Evolutionary conservation across 1,140 invertebrate species (phyloP), one percentile per base, ranked within the genome.

Genomic region (Trinorchestia longiramus): DNA sequence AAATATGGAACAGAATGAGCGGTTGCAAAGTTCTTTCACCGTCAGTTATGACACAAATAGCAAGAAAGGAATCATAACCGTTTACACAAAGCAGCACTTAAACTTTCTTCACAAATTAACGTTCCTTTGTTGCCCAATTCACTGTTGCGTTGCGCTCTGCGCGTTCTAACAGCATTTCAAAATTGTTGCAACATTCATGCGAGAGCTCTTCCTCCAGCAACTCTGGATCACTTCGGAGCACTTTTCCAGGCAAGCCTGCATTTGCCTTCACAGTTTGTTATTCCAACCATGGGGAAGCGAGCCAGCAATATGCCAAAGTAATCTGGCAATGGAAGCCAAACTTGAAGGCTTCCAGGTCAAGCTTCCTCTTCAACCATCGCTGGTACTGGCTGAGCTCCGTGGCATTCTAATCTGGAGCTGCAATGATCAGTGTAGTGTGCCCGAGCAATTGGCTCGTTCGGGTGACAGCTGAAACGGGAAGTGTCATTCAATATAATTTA

Each of bases 291-390:
- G 28, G 15, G 15, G 15, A 28, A 77, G 88, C 44, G 92, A 45
- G 92, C 92, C 19, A 45, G 92, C 92, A 94, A 94, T 94, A 94
- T 94, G 92, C 92, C 92, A 8, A 94, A 94, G 92, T 94, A 94
- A 43, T 94, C 36, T 91, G 88, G 92, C 43, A 94, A 94, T 94
- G 92, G 40, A 47, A 94, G 92, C 36, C 41, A 43, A 94, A 94
- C 41, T 94, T 40, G 43, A 40, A 45, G 44, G 44, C 92, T 94
- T 43, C 8, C 92, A n/a, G 43, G 88, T 91, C 88, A 91, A 23
- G 88, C 88, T 42, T 23, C 43, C 88, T 42, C 88, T 91, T 42
- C 19, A 91, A 28, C 88, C 88, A 42, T 11, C 11, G 3, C 62
- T 36, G 28, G 28, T 3, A 77, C 11, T 36, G 1, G 47, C 62